These are phyloP conservation scores for Lamprologus sp. DNA, from an alignment of 2,113 vertebrate genomes.

Conservation along the genomic window DNA sequence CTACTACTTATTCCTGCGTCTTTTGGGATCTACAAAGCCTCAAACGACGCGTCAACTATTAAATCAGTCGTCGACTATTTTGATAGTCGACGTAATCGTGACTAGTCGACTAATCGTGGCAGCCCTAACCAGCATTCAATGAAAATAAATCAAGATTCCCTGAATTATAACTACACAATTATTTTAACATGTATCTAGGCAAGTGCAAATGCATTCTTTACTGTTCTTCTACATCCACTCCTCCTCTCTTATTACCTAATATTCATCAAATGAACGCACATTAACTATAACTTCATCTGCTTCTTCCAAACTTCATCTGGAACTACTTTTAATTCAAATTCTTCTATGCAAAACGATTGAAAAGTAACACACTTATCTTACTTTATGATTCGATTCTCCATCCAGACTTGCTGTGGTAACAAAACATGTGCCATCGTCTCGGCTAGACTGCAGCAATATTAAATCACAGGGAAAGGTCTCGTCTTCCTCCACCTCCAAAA, in stretches of 20 bases:
- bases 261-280: neutral
- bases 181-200: neutral
- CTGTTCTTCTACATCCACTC: neutral
- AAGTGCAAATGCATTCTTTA: neutral
- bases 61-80: rapidly evolving
- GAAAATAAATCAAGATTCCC: neutral
- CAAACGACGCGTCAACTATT: rapidly evolving
- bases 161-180: neutral
- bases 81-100: rapidly evolving
- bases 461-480: constrained; percentile 98
- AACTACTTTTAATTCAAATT: neutral
- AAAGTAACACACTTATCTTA: constrained; percentile 26
- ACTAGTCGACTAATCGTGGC: too few species aligned
- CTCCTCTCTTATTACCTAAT: neutral
- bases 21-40: too few species aligned
- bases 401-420: constrained; percentile 97
- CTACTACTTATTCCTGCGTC: rapidly evolving
- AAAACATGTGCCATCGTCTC: constrained; percentile 82
- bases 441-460: constrained; percentile 84
- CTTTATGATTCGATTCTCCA: constrained; percentile 97
- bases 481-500: constrained; percentile 86
- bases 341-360: neutral
- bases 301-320: neutral
- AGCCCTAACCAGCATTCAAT: neutral
- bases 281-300: neutral